Base-by-base conservation (phyloP, 2,888 invertebrate genomes). In the Macaria liturata region DNA sequence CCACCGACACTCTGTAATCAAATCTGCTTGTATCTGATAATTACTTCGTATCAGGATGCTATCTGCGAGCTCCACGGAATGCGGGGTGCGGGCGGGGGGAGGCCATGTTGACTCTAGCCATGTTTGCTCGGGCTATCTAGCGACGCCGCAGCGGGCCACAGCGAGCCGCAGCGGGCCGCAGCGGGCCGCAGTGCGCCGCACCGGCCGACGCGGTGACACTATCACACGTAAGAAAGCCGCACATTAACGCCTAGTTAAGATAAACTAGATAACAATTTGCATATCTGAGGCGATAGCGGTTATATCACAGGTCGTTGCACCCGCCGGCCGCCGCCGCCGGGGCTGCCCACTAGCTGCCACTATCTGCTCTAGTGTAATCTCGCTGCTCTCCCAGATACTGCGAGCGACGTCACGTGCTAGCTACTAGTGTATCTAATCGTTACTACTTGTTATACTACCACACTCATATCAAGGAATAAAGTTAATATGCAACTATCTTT, bases 231-330 rank as follows among this genome's bases (percentile, higher is more conserved):
- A 89, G 89, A 89, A 90, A 90, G 83, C 86, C 81, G 71, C 84
- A 85, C 83, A 89, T 90, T 89, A 89, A 79, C 89, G 75, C 79
- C 83, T 88, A 87, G 88, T 90, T 90, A 84, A 90, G 89, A 91
- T 91, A 91, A 88, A 86, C 71, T 74, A 89, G 91, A 91, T 91
- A 91, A 89, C 88, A 80, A 80, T 88, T 88, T 85, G 88, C 90
- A 87, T 90, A 88, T 89, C 86, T 88, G 62, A 83, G 81, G 84
- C 78, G 79, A 65, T 69, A 66, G 74, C 75, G 85, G 73, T 69
- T 71, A 71, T 83, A 79, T 83, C 79, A 74, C 30, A 76, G 90
- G 87, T 88, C 84, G 79, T 69, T 75, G 87, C 80, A 76, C 87
- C 70, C 30, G 65, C 63, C 63, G 65, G 51, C 20, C 40, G 44